phyloP scores from a whole-genome alignment of 1,140 invertebrate genomes.

The Muscidifurax raptorellus region DNA sequence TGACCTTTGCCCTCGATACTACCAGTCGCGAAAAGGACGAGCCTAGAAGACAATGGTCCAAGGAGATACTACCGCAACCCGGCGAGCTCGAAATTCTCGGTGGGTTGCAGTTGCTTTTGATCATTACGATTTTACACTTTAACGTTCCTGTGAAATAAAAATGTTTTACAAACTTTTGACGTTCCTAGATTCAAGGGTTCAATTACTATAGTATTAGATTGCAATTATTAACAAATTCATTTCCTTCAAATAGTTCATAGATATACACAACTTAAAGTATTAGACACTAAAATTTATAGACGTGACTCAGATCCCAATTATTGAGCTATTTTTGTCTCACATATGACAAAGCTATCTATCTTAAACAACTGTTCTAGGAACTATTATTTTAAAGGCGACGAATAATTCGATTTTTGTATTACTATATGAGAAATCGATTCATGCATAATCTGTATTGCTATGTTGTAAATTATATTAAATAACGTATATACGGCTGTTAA shows the following conservation, averaged over 20 bases:
- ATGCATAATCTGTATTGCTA: too few species aligned
- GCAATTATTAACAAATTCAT: too few species aligned
- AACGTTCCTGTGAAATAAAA: too few species aligned
- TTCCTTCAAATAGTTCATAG: background rate
- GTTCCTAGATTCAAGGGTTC: too few species aligned
- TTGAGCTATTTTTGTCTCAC: background rate
- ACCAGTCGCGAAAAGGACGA: constrained; percentile 42
- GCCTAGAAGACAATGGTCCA: constrained; percentile 20
- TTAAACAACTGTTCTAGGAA: background rate
- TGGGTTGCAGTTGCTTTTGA: background rate
- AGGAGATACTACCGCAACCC: background rate
- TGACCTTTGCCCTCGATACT: constrained; percentile 65
- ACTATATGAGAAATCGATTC: too few species aligned
- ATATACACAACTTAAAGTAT: background rate
- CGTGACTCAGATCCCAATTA: background rate
- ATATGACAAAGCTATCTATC: background rate
- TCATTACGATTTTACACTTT: background rate
- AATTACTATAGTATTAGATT: too few species aligned
- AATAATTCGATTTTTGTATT: background rate
- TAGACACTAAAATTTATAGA: background rate
- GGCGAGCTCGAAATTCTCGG: constrained; percentile 11
- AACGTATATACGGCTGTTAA: too few species aligned
- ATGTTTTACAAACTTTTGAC: too few species aligned
- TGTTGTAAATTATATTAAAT: background rate
- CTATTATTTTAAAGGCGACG: background rate